These are phyloP conservation scores for Tenrec ecaudatus DNA, from an alignment of 2,113 vertebrate genomes.

Conservation along the genomic window DNA sequence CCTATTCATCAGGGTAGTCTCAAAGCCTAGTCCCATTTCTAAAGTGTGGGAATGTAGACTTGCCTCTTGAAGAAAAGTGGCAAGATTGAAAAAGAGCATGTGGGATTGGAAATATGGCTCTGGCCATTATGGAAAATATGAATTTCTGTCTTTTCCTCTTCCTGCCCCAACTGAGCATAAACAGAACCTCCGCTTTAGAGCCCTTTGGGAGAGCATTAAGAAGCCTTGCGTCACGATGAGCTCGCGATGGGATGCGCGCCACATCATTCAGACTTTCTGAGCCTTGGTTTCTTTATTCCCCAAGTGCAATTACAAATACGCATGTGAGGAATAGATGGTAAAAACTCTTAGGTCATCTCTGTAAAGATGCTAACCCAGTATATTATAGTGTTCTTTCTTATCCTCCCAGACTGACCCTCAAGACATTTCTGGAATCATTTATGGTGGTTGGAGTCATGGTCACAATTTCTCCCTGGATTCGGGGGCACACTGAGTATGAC, in stretches of 20 bases:
- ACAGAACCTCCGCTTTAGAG: not conserved
- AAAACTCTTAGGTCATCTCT: slow-evolving; percentile 31
- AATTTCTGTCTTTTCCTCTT: not conserved
- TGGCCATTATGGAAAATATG: not conserved
- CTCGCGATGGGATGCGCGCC: not conserved
- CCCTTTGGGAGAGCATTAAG: not conserved
- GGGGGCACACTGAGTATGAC: not conserved
- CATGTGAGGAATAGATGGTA: not conserved
- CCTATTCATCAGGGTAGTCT: not conserved
- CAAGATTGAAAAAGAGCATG: not conserved
- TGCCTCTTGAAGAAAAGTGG: not conserved
- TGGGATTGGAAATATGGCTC: not conserved
- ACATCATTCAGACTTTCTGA: not conserved
- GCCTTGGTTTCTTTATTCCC: not conserved
- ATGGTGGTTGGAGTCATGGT: not conserved
- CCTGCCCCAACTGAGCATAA: not conserved
- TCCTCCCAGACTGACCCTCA: not conserved
- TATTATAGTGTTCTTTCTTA: not conserved
- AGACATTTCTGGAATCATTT: slow-evolving; percentile 3
- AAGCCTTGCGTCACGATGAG: not conserved
- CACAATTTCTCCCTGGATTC: not conserved
- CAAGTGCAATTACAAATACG: not conserved
- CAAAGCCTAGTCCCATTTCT: not conserved
- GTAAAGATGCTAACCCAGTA: not conserved
- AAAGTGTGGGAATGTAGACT: not conserved